Percentiles rank a stretch among this genome's conserved stretches.
Evolutionary conservation across 2,888 invertebrate genomes (phyloP).

Genomic region (Conistra vaccinii): DNA sequence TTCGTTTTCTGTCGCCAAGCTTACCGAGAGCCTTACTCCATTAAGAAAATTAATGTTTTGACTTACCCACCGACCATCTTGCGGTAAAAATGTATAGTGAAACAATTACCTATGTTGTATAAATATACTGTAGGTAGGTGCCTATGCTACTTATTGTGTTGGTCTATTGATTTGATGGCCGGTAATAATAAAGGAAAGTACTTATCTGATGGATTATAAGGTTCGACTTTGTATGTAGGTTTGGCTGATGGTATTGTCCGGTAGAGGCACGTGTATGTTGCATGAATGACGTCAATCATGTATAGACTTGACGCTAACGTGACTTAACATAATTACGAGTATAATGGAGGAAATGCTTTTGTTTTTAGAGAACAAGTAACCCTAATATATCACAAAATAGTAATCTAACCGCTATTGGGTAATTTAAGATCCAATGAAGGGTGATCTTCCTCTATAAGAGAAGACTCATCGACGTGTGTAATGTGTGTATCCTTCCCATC

Average conservation of each 20-base stretch:
- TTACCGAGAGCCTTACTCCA: slow-evolving; percentile 87
- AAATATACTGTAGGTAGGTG: slow-evolving; percentile 13
- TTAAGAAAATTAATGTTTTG: slow-evolving; percentile 91
- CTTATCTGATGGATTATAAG: slow-evolving; percentile 30
- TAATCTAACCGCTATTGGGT: too few relatives aligned
- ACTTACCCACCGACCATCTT: slow-evolving; percentile 80
- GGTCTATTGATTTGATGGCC: slow-evolving; percentile 48
- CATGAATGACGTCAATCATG: slow-evolving; percentile 30
- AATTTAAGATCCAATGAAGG: too few relatives aligned
- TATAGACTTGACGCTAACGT: slow-evolving; percentile 13
- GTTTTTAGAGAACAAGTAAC: not conserved
- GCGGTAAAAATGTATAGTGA: slow-evolving; percentile 70
- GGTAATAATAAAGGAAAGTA: slow-evolving; percentile 31
- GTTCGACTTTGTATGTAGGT: slow-evolving; percentile 25
- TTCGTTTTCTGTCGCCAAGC: slow-evolving; percentile 82
- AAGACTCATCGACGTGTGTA: too few relatives aligned
- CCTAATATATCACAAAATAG: not conserved
- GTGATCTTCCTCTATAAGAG: too few relatives aligned
- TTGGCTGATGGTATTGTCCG: slow-evolving; percentile 33
- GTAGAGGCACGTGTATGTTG: slow-evolving; percentile 23
- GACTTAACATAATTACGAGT: not conserved
- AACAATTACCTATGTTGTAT: slow-evolving; percentile 54
- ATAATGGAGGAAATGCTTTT: not conserved
- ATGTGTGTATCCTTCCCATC: too few relatives aligned
- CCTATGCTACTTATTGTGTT: slow-evolving; percentile 23